Evolutionary conservation across 1,140 invertebrate species (phyloP).

Genomic region (Daktulosphaira vitifoliae): DNA sequence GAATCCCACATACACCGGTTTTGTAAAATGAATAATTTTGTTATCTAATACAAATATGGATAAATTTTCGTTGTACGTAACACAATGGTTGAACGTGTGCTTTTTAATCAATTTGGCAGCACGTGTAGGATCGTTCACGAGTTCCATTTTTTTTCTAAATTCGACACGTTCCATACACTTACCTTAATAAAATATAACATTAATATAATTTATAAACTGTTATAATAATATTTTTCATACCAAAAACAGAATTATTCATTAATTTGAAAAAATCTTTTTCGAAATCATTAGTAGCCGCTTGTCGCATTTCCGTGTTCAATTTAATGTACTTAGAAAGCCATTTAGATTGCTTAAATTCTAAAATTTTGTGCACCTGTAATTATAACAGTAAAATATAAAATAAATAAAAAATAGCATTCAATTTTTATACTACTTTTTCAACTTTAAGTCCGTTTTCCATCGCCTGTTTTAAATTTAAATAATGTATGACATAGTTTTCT

Average conservation of each 20-base stretch:
- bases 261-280: constrained; percentile 43
- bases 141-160: constrained; percentile 40
- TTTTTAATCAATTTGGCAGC: constrained; percentile 25
- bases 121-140: constrained; percentile 33
- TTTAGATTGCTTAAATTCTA: constrained; percentile 41
- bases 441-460: constrained; percentile 45
- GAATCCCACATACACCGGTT: constrained; percentile 32
- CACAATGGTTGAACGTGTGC: constrained; percentile 32
- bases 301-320: constrained; percentile 36
- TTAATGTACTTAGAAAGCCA: constrained; percentile 42
- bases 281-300: constrained; percentile 40
- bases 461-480: constrained; percentile 47
- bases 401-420: no score
- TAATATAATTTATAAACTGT: not conserved
- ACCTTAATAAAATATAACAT: not conserved
- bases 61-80: constrained; percentile 35
- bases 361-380: constrained; percentile 41
- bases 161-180: constrained; percentile 1
- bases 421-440: constrained; percentile 43
- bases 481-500: constrained; percentile 47
- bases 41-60: constrained; percentile 28
- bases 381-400: not conserved
- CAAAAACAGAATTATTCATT: constrained; percentile 41
- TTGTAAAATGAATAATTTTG: constrained; percentile 26
- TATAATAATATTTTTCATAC: not conserved